phyloP scores from a whole-genome alignment of 1,140 invertebrate species.

The Saccostrea cuccullata region DNA sequence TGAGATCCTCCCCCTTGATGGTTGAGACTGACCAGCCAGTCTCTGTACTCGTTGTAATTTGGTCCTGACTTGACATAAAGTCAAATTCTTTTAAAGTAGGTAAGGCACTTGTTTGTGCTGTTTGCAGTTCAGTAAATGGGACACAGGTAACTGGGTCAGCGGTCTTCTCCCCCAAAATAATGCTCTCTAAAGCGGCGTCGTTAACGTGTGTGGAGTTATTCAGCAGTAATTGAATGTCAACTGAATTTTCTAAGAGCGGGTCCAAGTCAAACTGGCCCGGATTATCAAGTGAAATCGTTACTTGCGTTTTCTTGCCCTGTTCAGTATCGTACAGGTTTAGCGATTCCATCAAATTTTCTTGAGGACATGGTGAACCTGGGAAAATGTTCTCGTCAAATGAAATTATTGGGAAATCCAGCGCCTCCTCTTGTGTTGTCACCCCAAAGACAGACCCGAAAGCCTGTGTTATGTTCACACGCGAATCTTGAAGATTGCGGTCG shows the following conservation, averaged over 20 bases:
- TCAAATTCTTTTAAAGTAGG: conserved; percentile 35
- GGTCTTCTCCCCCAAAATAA: conserved; percentile 44
- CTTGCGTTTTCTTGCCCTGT: neutral
- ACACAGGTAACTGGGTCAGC: conserved; percentile 1
- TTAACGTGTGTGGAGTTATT: conserved; percentile 49
- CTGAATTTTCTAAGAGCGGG: conserved; percentile 60
- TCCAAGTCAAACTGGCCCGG: conserved; percentile 52
- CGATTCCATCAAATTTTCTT: conserved; percentile 60
- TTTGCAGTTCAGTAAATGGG: neutral
- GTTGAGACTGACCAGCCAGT: conserved; percentile 55
- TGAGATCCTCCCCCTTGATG: conserved; percentile 65
- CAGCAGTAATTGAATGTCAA: conserved; percentile 60
- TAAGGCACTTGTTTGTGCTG: conserved; percentile 35
- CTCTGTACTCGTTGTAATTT: conserved; percentile 38
- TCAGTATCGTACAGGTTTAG: conserved; percentile 58
- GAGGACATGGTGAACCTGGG: conserved; percentile 62
- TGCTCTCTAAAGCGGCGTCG: conserved; percentile 47
- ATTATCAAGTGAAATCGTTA: neutral
- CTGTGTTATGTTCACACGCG: conserved; percentile 35
- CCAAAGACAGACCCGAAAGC: conserved; percentile 32
- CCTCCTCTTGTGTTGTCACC: conserved; percentile 11
- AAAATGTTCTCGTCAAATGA: conserved; percentile 51
- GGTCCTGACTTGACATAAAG: conserved; percentile 66
- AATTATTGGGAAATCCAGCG: conserved; percentile 54
- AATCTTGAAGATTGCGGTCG: conserved; percentile 49